Conservation (phyloP, 2,888 invertebrate species). For the Phoenoteleia sp. region DNA sequence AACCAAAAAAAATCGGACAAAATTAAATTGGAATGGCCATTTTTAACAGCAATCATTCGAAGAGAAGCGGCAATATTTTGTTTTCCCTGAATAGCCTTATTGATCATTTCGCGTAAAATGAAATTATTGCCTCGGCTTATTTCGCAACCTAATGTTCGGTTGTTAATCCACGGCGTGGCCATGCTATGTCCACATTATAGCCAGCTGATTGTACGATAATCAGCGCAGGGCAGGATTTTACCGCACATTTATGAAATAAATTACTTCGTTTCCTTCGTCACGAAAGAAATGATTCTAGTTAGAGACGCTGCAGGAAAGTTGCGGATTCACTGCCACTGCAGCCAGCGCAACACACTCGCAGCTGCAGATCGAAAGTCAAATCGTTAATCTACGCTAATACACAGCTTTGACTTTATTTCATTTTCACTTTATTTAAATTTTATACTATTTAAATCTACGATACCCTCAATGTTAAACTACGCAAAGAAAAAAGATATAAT, state of each 20-base stretch:
- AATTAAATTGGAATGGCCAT: conserved; percentile 11
- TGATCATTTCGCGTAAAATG: conserved; percentile 25
- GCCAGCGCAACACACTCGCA: no score
- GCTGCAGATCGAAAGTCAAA: no score
- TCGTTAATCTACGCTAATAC: no score
- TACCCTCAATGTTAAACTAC: no score
- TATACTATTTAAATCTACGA: no score
- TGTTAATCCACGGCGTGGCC: conserved; percentile 2
- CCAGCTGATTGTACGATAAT: conserved; percentile 24
- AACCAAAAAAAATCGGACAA: neutral
- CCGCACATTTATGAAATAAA: conserved; percentile 39
- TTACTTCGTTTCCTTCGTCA: conserved; percentile 23
- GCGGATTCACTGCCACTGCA: conserved; percentile 17
- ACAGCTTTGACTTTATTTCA: no score
- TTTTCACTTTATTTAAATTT: no score
- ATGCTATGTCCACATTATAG: conserved; percentile 16
- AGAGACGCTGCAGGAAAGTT: conserved; percentile 25
- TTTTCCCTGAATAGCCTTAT: conserved; percentile 25
- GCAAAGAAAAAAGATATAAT: no score
- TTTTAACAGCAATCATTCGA: neutral
- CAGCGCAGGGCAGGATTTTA: conserved; percentile 36
- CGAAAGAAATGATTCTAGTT: conserved; percentile 35
- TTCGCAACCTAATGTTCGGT: conserved; percentile 15
- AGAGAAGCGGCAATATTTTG: conserved; percentile 24
- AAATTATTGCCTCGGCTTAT: conserved; percentile 25